Base-by-base conservation (phyloP, 2,888 invertebrate genomes). In the Tetragnatha montana region DNA sequence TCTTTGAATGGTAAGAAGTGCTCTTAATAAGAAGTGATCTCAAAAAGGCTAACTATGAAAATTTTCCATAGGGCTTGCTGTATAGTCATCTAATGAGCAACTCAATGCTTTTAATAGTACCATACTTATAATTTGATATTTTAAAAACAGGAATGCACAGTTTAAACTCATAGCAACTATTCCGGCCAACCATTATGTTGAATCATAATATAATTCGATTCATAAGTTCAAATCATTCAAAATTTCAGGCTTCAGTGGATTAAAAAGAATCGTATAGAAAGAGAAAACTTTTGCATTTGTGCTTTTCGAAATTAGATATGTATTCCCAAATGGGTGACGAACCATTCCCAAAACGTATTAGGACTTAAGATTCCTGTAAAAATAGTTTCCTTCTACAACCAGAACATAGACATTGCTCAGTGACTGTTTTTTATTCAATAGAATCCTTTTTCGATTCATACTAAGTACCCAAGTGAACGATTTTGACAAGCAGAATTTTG, bases 1-100 rank as follows among this genome's bases (percentile, higher is more conserved):
- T 82, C n/a, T 82, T 82, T 82, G 82, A 74, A 82, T 73, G 82
- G 21, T 60, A 73, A 51, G 70, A 82, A 82, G 82, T 82, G 82
- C 82, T 82, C 82, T 82, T 82, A 82, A 74, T 21, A 50, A 14
- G 60, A 49, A 19, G 47, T 76, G 60, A 60, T 60, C 17, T 60
- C 7, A 12, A 60, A 47, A 76, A 76, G 49, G 35, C n/a, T 49
- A 75, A 35, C 47, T 35, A 47, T 76, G 76, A 50, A n/a, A 50
- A 50, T 17, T 60, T 60, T 60, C 60, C 60, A 76, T 76, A 76
- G n/a, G 7, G 8, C 49, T 75, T 76, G 19, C 6, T 8, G 76
- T 50, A 76, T 19, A 21, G 19, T 71, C 19, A 21, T 71, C 19
- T 10, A 60, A 17, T 60, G 17, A 60, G 17, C 12, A 12, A 60